A percentile compares a stretch with the other conserved stretches of the same genome.
These are phyloP conservation scores for Cnemophilus loriae DNA, from an alignment of 2,113 vertebrate genomes.

Conservation along the genomic window DNA sequence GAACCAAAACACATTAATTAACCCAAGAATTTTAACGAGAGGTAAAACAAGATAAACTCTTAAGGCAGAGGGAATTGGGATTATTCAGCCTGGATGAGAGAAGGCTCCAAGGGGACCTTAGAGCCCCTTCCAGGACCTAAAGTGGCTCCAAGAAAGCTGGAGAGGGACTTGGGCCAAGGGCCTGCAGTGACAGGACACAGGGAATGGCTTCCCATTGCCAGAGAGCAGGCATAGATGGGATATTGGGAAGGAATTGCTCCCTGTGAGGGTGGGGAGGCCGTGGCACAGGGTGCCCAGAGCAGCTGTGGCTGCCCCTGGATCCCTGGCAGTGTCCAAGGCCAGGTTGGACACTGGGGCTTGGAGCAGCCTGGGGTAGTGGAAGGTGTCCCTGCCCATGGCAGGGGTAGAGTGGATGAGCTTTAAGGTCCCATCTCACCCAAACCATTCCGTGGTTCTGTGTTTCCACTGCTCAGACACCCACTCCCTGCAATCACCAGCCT, in stretches of 20 bases:
- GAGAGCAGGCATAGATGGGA: not conserved
- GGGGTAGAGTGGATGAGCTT: fast-evolving
- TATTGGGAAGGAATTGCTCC: not conserved
- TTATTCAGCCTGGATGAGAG: not conserved
- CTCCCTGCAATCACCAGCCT: not conserved
- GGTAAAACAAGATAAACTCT: not conserved
- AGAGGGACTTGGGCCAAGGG: not conserved
- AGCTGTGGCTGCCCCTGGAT: not conserved
- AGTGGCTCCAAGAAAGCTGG: not conserved
- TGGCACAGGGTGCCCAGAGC: not conserved
- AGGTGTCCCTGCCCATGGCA: not conserved
- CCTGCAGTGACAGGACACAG: not conserved
- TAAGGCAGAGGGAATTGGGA: not conserved
- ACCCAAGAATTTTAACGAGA: not conserved
- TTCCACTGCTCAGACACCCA: not conserved
- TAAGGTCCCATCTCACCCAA: not conserved
- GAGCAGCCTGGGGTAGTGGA: not conserved
- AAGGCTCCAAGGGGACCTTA: fast-evolving
- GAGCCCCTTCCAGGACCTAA: fast-evolving
- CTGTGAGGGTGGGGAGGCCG: not conserved
- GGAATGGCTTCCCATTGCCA: not conserved
- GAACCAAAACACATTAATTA: not conserved
- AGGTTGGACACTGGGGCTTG: not conserved
- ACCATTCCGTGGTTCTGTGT: not conserved
- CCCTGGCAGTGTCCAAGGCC: not conserved